Evolutionary conservation across 2,797 vertebrate species (phyloP).

Genomic region (Pampus argenteus): DNA sequence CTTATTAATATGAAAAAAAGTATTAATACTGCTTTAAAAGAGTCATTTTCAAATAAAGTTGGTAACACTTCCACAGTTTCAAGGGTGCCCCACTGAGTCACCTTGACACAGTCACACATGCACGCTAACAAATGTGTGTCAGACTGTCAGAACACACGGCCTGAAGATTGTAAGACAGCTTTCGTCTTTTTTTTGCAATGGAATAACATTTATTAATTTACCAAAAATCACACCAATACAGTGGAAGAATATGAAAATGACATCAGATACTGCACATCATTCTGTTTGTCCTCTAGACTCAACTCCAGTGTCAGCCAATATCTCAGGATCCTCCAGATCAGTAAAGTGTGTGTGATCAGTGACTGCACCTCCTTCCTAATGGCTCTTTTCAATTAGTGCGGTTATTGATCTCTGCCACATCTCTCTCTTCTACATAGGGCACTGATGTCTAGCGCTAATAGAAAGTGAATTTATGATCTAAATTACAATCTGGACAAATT

Average conservation of each 20-base stretch:
- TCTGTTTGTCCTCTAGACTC: conserved; percentile 24
- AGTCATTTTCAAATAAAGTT: not conserved
- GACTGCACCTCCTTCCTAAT: conserved; percentile 38
- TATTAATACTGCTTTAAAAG: not conserved
- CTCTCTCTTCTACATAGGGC: not conserved
- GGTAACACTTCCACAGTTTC: not conserved
- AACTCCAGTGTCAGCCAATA: conserved; percentile 28
- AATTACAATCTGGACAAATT: conserved; percentile 28
- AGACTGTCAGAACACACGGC: too few species aligned
- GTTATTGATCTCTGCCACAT: conserved; percentile 40
- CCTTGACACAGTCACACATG: too few species aligned
- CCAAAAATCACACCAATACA: not conserved
- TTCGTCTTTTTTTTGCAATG: not conserved
- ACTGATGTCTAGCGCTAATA: conserved; percentile 3
- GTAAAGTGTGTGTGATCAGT: conserved; percentile 1
- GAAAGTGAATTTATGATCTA: conserved; percentile 31
- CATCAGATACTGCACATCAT: not conserved
- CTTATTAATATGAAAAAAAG: not conserved
- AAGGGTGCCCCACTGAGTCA: too few species aligned
- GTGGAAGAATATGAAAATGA: not conserved
- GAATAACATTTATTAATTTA: not conserved
- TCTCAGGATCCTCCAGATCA: conserved; percentile 3
- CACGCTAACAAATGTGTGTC: too few species aligned
- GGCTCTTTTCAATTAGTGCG: conserved; percentile 52
- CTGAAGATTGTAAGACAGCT: not conserved